Evolutionary conservation across 2,888 invertebrate species (phyloP).

Genomic region (Netelia inedita): DNA sequence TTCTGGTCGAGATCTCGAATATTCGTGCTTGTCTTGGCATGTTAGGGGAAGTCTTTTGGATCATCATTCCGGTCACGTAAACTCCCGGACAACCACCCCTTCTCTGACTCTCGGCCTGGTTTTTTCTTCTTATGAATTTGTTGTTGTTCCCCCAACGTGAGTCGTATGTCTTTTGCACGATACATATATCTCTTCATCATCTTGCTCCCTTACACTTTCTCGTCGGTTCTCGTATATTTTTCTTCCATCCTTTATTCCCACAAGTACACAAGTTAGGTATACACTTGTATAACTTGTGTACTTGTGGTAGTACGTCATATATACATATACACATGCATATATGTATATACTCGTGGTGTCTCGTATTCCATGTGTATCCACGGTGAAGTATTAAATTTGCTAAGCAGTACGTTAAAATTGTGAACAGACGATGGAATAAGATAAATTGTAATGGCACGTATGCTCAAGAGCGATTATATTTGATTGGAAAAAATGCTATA

Average conservation of each 20-base stretch:
- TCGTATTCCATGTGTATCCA: conserved; percentile 38
- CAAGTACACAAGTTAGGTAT: no score
- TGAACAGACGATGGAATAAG: conserved; percentile 31
- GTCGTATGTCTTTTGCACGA: no score
- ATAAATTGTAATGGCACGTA: conserved; percentile 16
- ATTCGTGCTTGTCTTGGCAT: conserved; percentile 37
- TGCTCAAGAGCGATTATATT: conserved; percentile 19
- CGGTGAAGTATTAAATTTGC: conserved; percentile 50
- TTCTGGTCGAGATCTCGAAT: no score
- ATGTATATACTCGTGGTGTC: conserved; percentile 19
- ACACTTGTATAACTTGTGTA: conserved; percentile 30
- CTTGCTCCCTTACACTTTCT: no score
- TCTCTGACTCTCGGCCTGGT: conserved; percentile 63
- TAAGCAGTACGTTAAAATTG: conserved; percentile 54
- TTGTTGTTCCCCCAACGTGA: no score
- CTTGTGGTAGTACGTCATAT: background rate
- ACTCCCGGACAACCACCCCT: conserved; percentile 54
- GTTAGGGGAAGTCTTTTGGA: no score
- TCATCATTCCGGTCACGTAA: conserved; percentile 73
- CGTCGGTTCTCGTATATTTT: conserved; percentile 14
- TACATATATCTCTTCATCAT: no score
- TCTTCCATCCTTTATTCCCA: conserved; percentile 50
- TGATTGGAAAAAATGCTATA: conserved; percentile 45
- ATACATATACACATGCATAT: background rate
- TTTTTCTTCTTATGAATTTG: conserved; percentile 45